Evolutionary conservation across 2,888 invertebrate species (phyloP).

Genomic region (Ichneumon xanthorius): DNA sequence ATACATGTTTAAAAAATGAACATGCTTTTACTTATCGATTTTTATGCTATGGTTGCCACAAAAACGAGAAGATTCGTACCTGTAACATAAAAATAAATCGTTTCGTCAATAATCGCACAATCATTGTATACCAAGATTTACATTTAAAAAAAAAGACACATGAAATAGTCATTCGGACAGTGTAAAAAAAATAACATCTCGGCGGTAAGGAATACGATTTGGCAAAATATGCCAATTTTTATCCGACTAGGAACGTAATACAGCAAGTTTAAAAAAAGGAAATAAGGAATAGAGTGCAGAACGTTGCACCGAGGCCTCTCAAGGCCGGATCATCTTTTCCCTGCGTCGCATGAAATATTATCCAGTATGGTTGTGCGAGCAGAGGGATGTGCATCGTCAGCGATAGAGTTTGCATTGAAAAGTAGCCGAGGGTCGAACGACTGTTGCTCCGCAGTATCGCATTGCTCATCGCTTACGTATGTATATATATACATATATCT

Average conservation of each 20-base stretch:
- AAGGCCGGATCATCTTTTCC: slow-evolving; percentile 57
- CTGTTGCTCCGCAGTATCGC: slow-evolving; percentile 36
- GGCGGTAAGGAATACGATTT: not conserved
- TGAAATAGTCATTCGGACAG: not conserved
- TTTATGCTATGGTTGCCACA: not conserved
- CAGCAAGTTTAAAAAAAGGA: not conserved
- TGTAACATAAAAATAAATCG: slow-evolving; percentile 26
- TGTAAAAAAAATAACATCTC: not conserved
- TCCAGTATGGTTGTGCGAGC: slow-evolving; percentile 17
- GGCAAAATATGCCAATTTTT: not conserved
- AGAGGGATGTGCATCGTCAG: slow-evolving; percentile 48
- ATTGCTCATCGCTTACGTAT: slow-evolving; percentile 21
- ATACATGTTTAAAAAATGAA: not conserved
- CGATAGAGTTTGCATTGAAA: slow-evolving; percentile 49
- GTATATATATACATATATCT: not conserved
- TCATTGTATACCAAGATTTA: not conserved
- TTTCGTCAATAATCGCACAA: slow-evolving; percentile 8
- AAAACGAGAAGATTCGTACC: slow-evolving; percentile 25
- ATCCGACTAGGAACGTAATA: not conserved
- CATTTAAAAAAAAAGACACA: not conserved
- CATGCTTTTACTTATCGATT: slow-evolving; percentile 25
- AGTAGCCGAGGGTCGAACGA: slow-evolving; percentile 38
- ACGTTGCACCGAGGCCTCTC: slow-evolving; percentile 50
- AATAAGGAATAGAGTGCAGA: slow-evolving; percentile 13
- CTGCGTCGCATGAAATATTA: slow-evolving; percentile 55